These are phyloP conservation scores for Pseudomyrmex gracilis DNA, from an alignment of 1,140 invertebrate genomes.

Conservation along the genomic window DNA sequence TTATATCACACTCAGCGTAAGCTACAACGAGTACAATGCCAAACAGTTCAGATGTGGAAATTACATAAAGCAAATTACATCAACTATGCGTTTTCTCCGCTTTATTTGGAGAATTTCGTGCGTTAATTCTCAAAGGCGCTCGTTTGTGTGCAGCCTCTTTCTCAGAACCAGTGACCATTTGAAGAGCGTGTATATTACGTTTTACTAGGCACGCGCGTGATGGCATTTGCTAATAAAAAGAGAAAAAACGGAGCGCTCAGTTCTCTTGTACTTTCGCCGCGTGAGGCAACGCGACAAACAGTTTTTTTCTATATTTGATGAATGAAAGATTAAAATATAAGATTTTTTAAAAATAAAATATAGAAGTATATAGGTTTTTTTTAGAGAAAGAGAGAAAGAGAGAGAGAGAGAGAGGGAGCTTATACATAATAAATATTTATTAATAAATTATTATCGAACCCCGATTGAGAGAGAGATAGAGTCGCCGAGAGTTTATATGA, in stretches of 20 bases:
- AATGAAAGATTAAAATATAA: not conserved
- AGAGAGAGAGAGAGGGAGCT: too few relatives aligned
- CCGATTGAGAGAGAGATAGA: not conserved
- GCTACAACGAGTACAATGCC: constrained; percentile 18
- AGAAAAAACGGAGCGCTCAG: too few relatives aligned
- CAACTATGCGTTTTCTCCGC: constrained; percentile 26
- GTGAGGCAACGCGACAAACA: not conserved
- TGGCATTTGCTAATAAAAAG: not conserved
- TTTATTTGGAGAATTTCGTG: constrained; percentile 45
- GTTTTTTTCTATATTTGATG: not conserved
- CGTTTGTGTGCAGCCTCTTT: constrained; percentile 11
- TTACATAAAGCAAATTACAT: constrained; percentile 25
- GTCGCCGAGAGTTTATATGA: not conserved
- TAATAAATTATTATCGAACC: too few relatives aligned
- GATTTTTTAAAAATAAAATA: not conserved
- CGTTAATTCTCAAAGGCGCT: not conserved
- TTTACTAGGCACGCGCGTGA: constrained; percentile 6
- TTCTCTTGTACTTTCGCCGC: constrained; percentile 28
- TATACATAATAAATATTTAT: too few relatives aligned
- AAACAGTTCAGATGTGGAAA: not conserved
- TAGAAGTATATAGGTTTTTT: too few relatives aligned
- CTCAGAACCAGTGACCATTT: constrained; percentile 31
- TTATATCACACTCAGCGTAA: constrained; percentile 23
- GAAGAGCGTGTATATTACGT: constrained; percentile 31
- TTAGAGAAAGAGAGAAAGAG: too few relatives aligned